Base-by-base conservation (phyloP, 2,113 vertebrate genomes). In the Vimba vimba region DNA sequence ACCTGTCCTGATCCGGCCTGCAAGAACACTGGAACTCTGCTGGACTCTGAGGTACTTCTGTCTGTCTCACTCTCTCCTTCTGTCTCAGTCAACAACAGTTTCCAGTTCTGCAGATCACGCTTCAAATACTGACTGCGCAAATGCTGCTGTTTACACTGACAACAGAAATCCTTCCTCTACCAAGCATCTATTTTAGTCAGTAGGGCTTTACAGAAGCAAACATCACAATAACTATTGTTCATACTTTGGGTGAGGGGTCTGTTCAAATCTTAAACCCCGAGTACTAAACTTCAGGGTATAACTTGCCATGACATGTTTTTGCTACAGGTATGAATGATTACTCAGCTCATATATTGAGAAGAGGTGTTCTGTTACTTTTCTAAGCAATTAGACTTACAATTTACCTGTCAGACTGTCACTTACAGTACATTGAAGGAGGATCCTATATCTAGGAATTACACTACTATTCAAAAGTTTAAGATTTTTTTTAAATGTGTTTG, bases 1-100 rank as follows among this genome's bases (percentile, higher is more conserved):
- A 97, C 96, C 21, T 99, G 98, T 87, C 97, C 98, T 43, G 98
- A 97, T 91, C 95, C 95, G 94, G 93, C 95, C 68, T 99, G 98
- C 91, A 92, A 93, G 86, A 95, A 93, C 76, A 93, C 91, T 5
- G 97, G 97, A 78, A 93, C 90, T 74, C 92, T 99, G 33, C 93
- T 96, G 86, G 97, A 99, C 92, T 93, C 96, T 23, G 98, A 99
- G 98, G 98, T 99, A 97, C 86, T 83, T 62, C 73, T 50, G 33
- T 81, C 60, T 64, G 9, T 21, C n/a, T 33, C 50, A 12, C 36
- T 43, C 57, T 25, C 57, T 39, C 57, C 50, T 83, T 9, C 64
- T 36, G 57, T 25, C 50, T 52, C 71, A 39, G 21, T 52, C 52
- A 30, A 62, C 17, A 73, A 59, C 57, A 75, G 43, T 82, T 68